Conservation (phyloP, 2,888 invertebrate genomes). For the Ramazzottius varieornatus region DNA sequence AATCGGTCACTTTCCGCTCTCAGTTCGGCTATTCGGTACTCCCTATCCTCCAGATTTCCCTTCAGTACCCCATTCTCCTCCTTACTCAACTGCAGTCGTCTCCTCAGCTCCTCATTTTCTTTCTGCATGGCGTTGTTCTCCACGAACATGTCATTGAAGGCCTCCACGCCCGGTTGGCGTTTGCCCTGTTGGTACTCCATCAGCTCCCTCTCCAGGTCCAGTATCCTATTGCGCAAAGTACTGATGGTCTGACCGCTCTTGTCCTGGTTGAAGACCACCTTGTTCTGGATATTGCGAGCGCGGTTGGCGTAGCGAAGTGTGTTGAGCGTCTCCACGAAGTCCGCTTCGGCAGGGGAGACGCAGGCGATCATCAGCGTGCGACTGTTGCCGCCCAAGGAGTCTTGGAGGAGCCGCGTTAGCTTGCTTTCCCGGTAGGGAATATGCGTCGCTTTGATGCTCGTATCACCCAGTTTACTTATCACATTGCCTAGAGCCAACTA, state of each 20-base stretch:
- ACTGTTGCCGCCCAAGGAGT: conserved; percentile 66
- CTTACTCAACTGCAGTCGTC: conserved; percentile 26
- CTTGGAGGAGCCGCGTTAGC: conserved; percentile 74
- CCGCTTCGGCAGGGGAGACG: conserved; percentile 82
- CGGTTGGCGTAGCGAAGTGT: conserved; percentile 91
- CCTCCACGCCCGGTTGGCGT: conserved; percentile 56
- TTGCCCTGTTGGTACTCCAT: conserved; percentile 64
- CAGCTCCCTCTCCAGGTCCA: conserved; percentile 60
- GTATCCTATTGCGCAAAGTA: conserved; percentile 57
- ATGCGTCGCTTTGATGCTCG: conserved; percentile 55
- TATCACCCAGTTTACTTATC: conserved; percentile 84
- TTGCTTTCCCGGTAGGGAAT: conserved; percentile 94
- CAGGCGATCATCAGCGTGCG: conserved; percentile 97
- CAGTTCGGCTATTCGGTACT: conserved; percentile 46
- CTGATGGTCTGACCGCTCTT: conserved; percentile 47
- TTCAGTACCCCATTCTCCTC: neutral
- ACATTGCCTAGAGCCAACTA: conserved; percentile 81
- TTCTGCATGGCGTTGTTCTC: conserved; percentile 73
- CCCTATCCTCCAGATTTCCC: neutral
- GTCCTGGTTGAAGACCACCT: conserved; percentile 42
- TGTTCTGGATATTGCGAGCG: conserved; percentile 89
- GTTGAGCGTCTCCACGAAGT: conserved; percentile 94
- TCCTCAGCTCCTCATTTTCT: conserved; percentile 59
- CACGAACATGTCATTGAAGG: conserved; percentile 73
- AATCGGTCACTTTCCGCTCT: conserved; percentile 54